These are phyloP conservation scores for Melinaea menophilus DNA, from an alignment of 2,888 invertebrate species.

Conservation along the genomic window DNA sequence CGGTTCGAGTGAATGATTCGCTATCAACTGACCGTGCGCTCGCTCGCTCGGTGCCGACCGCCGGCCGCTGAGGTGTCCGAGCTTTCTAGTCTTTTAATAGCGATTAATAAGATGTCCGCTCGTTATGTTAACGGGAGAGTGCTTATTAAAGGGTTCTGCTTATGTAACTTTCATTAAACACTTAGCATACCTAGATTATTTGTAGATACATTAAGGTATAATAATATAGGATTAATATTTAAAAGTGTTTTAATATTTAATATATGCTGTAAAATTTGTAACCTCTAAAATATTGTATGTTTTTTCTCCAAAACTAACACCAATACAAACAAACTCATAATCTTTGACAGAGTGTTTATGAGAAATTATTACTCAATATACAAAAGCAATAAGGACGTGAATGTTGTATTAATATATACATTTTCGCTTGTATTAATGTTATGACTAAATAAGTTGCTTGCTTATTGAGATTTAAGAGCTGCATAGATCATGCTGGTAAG, in stretches of 20 bases:
- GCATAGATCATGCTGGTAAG: constrained; percentile 6
- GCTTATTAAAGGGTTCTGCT: neutral
- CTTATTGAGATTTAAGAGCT: neutral
- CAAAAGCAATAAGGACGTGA: constrained; percentile 1
- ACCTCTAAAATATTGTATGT: too few relatives aligned
- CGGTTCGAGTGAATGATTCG: constrained; percentile 57
- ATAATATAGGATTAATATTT: too few relatives aligned
- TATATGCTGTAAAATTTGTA: too few relatives aligned
- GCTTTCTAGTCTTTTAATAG: constrained; percentile 24
- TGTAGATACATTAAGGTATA: too few relatives aligned
- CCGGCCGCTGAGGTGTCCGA: constrained; percentile 24
- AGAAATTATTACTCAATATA: constrained; percentile 31
- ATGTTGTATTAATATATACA: neutral
- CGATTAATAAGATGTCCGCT: constrained; percentile 1
- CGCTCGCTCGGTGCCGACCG: constrained; percentile 34
- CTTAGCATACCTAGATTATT: too few relatives aligned
- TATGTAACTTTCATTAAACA: neutral
- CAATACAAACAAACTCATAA: constrained; percentile 10
- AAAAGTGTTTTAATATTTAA: too few relatives aligned
- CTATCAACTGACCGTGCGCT: constrained; percentile 55
- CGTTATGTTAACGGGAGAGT: constrained; percentile 3
- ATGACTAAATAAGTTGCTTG: neutral
- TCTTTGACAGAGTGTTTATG: constrained; percentile 32
- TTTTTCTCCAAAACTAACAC: too few relatives aligned
- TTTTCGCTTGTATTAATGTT: constrained; percentile 1